These are phyloP conservation scores for Cyphomyrus discorhynchus DNA, from an alignment of 2,113 vertebrate species.

Conservation along the genomic window DNA sequence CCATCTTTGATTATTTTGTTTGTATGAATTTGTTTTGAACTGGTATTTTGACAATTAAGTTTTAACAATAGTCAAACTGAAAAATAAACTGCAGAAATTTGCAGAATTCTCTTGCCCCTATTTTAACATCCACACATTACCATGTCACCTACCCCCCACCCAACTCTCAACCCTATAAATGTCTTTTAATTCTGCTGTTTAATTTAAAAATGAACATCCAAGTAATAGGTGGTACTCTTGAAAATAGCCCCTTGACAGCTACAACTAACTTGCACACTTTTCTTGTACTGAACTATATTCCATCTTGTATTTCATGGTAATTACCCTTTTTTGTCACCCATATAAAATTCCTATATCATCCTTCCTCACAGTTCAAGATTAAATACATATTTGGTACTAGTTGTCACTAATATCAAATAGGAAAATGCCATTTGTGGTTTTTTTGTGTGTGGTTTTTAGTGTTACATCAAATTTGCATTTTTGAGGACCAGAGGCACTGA, in stretches of 20 bases:
- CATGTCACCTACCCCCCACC: background rate
- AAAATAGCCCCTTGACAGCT: background rate
- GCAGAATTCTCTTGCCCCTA: conserved; percentile 4
- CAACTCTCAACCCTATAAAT: background rate
- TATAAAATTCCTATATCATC: background rate
- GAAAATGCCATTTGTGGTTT: background rate
- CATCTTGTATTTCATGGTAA: background rate
- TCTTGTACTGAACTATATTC: conserved; percentile 2
- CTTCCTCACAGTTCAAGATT: background rate
- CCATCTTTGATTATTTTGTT: conserved; percentile 6
- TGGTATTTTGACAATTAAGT: background rate
- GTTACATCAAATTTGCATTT: background rate
- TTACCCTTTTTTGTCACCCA: background rate
- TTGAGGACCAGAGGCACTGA: conserved; percentile 1
- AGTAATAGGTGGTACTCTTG: background rate
- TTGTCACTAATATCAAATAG: background rate
- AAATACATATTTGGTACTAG: background rate
- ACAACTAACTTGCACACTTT: background rate
- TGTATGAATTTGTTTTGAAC: background rate
- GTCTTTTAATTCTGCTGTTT: background rate
- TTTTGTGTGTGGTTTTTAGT: background rate
- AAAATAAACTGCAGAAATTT: conserved; percentile 9
- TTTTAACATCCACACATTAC: conserved; percentile 2
- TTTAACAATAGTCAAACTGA: background rate
- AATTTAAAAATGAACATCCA: background rate